Conservation (phyloP, 2,113 vertebrate genomes). For the Myotis brandtii region DNA sequence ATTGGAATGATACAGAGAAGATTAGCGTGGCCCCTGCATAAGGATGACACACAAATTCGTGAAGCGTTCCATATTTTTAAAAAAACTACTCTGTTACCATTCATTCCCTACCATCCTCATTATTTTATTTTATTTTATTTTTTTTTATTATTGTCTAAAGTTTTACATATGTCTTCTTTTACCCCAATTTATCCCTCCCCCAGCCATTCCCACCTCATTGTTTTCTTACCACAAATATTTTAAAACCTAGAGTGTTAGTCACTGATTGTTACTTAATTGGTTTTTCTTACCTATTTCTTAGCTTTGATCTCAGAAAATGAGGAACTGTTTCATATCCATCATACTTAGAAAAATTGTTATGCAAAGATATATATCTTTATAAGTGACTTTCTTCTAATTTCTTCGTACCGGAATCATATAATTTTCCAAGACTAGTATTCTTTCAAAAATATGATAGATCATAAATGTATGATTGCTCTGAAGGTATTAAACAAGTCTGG, state of each 20-base stretch:
- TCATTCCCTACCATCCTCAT: not conserved
- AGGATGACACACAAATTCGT: too few relatives aligned
- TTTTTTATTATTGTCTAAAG: too few relatives aligned
- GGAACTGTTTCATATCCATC: not conserved
- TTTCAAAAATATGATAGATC: not conserved
- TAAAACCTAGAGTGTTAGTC: not conserved
- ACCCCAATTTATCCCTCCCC: too few relatives aligned
- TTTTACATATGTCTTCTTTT: too few relatives aligned
- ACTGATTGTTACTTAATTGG: not conserved
- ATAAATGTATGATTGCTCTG: not conserved
- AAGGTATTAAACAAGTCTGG: not conserved
- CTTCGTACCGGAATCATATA: not conserved
- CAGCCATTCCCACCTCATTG: too few relatives aligned
- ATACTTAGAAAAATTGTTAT: not conserved
- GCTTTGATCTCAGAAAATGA: conserved; percentile 10
- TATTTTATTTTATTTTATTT: too few relatives aligned
- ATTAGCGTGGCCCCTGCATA: too few relatives aligned
- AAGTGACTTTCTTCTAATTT: not conserved
- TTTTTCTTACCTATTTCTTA: not conserved
- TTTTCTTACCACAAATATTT: not conserved
- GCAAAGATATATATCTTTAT: not conserved
- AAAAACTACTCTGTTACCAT: not conserved
- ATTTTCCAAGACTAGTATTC: not conserved
- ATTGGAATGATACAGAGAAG: too few relatives aligned
- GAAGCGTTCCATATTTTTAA: too few relatives aligned